Conservation (phyloP, 2,888 invertebrate genomes). For the Baronia brevicornis region DNA sequence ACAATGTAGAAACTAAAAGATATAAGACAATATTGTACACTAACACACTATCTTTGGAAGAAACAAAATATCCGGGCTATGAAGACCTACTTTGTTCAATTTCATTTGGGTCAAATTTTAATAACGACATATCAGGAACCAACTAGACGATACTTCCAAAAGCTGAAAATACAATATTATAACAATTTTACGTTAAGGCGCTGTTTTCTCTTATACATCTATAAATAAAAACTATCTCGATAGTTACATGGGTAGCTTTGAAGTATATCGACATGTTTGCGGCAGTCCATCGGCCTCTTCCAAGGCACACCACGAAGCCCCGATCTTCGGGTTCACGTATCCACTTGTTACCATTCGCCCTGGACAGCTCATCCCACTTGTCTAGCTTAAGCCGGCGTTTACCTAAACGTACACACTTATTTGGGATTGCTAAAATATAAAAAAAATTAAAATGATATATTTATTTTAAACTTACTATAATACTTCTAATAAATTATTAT, state of each 20-base stretch:
- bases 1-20: constrained; percentile 46
- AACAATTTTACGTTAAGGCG: constrained; percentile 31
- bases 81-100: constrained; percentile 34
- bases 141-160: constrained; percentile 34
- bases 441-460: too few relatives aligned
- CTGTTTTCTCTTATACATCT: constrained; percentile 15
- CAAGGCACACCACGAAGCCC: too few relatives aligned
- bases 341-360: too few relatives aligned
- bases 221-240: constrained; percentile 1
- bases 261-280: too few relatives aligned
- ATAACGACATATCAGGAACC: constrained; percentile 23
- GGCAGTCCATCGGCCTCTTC: too few relatives aligned
- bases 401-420: too few relatives aligned
- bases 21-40: constrained; percentile 50
- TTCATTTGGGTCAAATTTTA: constrained; percentile 19
- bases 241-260: constrained; percentile 1
- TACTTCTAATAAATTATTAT: too few relatives aligned
- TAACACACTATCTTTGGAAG: constrained; percentile 72
- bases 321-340: too few relatives aligned
- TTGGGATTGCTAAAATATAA: too few relatives aligned
- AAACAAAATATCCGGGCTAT: constrained; percentile 56
- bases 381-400: too few relatives aligned
- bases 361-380: too few relatives aligned
- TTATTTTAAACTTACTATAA: too few relatives aligned
- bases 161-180: constrained; percentile 27